Conservation (phyloP, 2,113 vertebrate species). For the Salminus brasiliensis region DNA sequence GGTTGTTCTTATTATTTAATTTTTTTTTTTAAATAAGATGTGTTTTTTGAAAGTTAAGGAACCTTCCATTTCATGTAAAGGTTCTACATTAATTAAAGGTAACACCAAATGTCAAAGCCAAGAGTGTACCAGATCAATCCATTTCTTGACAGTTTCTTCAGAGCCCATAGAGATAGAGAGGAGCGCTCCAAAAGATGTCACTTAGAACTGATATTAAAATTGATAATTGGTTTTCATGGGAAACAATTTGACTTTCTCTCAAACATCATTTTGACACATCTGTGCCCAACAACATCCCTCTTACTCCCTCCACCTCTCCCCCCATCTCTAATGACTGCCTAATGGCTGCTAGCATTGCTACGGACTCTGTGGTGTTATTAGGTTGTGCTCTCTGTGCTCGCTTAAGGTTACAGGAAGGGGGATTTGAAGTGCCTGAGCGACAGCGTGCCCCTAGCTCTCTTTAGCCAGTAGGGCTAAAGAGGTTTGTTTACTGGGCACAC, state of each 20-base stretch:
- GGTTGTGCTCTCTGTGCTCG: conserved; percentile 61
- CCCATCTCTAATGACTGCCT: conserved; percentile 63
- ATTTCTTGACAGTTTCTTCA: no score
- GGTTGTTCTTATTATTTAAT: no score
- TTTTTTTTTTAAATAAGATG: no score
- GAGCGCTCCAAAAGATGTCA: not conserved
- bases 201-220: not conserved
- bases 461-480: conserved; percentile 76
- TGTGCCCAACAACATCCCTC: conserved; percentile 25
- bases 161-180: not conserved
- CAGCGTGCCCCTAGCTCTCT: conserved; percentile 63
- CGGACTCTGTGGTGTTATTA: conserved; percentile 63
- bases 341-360: conserved; percentile 71
- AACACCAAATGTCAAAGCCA: no score
- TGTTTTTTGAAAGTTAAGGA: no score
- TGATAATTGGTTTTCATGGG: no score
- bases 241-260: no score
- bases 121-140: not conserved
- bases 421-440: conserved; percentile 25
- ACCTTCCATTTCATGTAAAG: no score
- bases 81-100: no score
- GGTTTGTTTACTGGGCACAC: conserved; percentile 78
- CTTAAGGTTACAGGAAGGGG: conserved; percentile 44
- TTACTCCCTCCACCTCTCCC: conserved; percentile 35
- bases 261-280: conserved; percentile 36